Base-by-base conservation (phyloP, 2,888 invertebrate genomes). In the Folsomia candida region DNA sequence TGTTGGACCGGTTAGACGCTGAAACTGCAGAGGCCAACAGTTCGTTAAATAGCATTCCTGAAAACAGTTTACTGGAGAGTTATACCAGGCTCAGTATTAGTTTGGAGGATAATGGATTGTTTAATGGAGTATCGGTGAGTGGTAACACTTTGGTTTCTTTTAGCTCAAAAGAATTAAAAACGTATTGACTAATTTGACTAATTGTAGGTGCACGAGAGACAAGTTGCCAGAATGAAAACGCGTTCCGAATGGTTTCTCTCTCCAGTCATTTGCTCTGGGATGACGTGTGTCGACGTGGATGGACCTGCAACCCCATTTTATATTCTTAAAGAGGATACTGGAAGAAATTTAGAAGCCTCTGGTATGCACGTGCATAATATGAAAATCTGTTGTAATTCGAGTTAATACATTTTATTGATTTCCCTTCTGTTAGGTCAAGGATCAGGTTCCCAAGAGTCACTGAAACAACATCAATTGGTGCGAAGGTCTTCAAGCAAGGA, bases 191-290 rank as follows among this genome's bases (percentile, higher is more conserved):
- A 20, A 14, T 68, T 2, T 69, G 60, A 57, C 29, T 29, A n/a
- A 22, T 57, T 24, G 59, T 85, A 94, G 92, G 95, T 96, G 81
- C 94, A 95, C 86, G 94, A 95, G 86, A 88, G 95, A 83, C 97
- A 98, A 87, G 91, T 96, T 78, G 94, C 94, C 83, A 89, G 97
- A 81, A 95, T 98, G 94, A 90, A 93, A 83, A 95, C 96, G 79
- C 89, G 97, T 81, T 96, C 96, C 73, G 96, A 97, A 86, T 98
- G 97, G 97, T 97, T 96, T 87, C 88, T 94, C 84, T 90, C 90
- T 81, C 90, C 90, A 71, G 87, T 87, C 63, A 80, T 79, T 20
- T 76, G 74, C 72, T 80, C 79, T 63, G 80, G 79, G 74, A 78
- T 78, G 72, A 77, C 80, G 11, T 72, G 73, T 57, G 78, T 80